A percentile compares a stretch with the other conserved stretches of the same genome.
Conservation (phyloP, 2,797 vertebrate genomes). For the Avahi laniger region DNA sequence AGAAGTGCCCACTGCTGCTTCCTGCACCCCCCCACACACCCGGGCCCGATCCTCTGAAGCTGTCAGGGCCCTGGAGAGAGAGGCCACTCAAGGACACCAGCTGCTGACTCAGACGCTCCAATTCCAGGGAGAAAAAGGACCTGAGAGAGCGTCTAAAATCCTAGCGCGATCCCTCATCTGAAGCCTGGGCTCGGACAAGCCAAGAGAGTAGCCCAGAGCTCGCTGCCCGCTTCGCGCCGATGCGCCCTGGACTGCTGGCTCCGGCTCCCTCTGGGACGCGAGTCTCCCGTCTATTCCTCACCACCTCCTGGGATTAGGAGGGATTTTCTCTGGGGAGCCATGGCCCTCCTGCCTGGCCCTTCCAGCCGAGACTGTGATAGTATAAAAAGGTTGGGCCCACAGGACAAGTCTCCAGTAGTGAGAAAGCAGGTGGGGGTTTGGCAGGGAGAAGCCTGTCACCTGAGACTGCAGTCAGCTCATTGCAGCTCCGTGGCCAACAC, state of each 20-base stretch:
- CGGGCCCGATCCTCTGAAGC: not conserved
- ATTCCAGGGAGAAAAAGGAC: not conserved
- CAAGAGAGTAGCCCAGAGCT: not conserved
- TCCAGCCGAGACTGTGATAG: not conserved
- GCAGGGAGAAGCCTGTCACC: not conserved
- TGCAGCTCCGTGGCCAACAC: slow-evolving; percentile 53
- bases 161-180: not conserved
- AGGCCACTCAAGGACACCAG: not conserved
- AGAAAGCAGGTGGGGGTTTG: not conserved
- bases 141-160: not conserved
- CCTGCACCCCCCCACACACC: not conserved
- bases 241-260: not conserved
- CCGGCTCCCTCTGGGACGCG: not conserved
- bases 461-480: not conserved
- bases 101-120: not conserved
- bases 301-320: not conserved
- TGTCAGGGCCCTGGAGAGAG: not conserved
- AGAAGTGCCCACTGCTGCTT: not conserved
- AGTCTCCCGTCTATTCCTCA: not conserved
- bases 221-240: accelerated
- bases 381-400: not conserved
- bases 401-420: not conserved
- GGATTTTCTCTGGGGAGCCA: not conserved
- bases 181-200: not conserved
- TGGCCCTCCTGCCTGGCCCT: not conserved